Evolutionary conservation across 2,797 vertebrate species (phyloP).

Genomic region (Hapalemur alaotrensis): DNA sequence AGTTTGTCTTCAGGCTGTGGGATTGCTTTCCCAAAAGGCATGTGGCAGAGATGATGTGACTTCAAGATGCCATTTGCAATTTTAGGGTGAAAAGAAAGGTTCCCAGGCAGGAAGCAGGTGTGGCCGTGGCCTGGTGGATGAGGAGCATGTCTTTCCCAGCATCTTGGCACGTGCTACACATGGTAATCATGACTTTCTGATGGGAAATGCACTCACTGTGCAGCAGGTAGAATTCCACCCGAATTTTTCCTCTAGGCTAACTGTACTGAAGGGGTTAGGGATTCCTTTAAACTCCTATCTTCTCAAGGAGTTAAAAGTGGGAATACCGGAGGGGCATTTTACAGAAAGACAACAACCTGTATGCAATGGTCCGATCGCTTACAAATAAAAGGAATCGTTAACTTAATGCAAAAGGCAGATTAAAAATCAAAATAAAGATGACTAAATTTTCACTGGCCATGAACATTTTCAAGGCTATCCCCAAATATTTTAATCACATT

Average conservation of each 20-base stretch:
- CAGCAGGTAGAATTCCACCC: constrained; percentile 33
- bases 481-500: background rate
- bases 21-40: constrained; percentile 53
- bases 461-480: background rate
- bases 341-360: background rate
- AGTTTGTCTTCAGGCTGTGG: background rate
- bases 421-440: background rate
- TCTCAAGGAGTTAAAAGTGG: background rate
- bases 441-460: background rate
- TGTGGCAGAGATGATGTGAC: constrained; percentile 41
- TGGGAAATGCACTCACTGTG: constrained; percentile 22
- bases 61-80: constrained; percentile 60
- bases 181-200: constrained; percentile 55
- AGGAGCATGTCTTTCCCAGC: constrained; percentile 44
- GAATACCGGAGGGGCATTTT: background rate
- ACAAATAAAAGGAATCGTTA: background rate
- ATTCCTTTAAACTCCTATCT: background rate
- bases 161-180: constrained; percentile 32
- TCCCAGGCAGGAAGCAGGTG: constrained; percentile 68
- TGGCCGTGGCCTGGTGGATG: constrained; percentile 62
- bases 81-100: constrained; percentile 62
- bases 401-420: background rate
- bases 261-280: too few species aligned
- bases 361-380: background rate
- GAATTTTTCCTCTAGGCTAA: background rate